These are phyloP conservation scores for Podilymbus podiceps DNA, from an alignment of 2,113 vertebrate species.

Conservation along the genomic window DNA sequence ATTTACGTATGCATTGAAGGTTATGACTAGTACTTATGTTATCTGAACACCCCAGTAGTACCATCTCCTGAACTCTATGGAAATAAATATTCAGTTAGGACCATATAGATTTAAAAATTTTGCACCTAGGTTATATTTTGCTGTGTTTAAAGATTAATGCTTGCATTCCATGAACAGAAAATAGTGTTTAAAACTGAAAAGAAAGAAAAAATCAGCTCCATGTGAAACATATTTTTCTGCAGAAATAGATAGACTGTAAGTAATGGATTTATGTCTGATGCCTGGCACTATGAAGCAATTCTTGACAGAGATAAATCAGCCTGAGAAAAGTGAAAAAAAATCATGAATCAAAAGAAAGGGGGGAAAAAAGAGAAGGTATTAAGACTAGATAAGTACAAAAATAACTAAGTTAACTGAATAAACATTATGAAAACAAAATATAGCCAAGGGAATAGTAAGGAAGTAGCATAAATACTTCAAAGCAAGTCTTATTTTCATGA, in stretches of 20 bases:
- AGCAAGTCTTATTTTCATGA: conserved; percentile 57
- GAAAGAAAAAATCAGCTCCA: background rate
- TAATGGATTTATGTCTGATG: background rate
- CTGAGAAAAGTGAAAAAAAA: conserved; percentile 5
- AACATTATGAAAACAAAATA: conserved; percentile 74
- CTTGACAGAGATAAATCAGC: conserved; percentile 60
- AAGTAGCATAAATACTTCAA: conserved; percentile 74
- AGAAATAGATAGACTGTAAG: background rate
- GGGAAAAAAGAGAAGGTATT: background rate
- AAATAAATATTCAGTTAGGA: background rate
- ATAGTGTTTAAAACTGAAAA: background rate
- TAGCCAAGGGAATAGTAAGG: conserved; percentile 65
- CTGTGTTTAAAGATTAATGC: background rate
- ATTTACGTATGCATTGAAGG: background rate
- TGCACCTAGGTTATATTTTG: background rate
- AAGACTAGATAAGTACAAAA: conserved; percentile 54
- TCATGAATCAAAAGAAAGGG: background rate
- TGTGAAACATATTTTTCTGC: conserved; percentile 6
- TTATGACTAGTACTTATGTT: background rate
- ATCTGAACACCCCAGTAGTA: background rate
- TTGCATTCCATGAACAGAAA: background rate
- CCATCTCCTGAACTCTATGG: background rate
- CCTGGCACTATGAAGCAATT: conserved; percentile 9
- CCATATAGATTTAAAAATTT: background rate
- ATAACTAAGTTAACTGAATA: conserved; percentile 63